phyloP scores from a whole-genome alignment of 2,797 vertebrate species.

The Eulemur albifrons region DNA sequence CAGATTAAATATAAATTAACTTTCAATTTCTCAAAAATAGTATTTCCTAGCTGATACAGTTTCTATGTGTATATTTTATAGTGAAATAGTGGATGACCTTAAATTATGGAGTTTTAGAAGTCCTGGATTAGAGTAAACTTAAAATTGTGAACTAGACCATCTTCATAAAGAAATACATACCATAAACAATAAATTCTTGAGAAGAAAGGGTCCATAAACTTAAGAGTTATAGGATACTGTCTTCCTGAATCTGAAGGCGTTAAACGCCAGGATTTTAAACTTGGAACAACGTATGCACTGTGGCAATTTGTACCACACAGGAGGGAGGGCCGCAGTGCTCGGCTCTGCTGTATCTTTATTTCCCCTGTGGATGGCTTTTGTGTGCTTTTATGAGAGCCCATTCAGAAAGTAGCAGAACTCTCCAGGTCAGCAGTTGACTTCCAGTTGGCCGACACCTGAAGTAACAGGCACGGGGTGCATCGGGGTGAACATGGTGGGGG shows the following conservation, averaged over 20 bases:
- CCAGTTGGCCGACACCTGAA: neutral
- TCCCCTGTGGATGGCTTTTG: neutral
- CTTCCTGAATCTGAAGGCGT: neutral
- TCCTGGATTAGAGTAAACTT: neutral
- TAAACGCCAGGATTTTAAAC: neutral
- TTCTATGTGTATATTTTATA: neutral
- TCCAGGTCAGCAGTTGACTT: neutral
- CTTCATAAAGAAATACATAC: neutral
- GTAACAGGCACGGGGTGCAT: neutral
- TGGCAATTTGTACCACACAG: neutral
- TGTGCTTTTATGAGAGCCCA: neutral
- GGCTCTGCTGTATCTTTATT: neutral
- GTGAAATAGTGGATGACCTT: neutral
- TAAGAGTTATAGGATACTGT: neutral
- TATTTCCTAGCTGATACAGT: constrained; percentile 25
- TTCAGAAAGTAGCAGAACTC: neutral
- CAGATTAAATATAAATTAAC: neutral
- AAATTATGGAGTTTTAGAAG: neutral
- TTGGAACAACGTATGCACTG: neutral
- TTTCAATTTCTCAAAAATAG: neutral
- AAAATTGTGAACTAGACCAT: neutral
- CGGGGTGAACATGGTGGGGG: neutral
- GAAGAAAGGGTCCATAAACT: neutral
- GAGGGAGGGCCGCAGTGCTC: neutral
- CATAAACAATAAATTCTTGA: neutral